Base-by-base conservation (phyloP, 2,797 vertebrate genomes). In the Cynopterus sphinx region DNA sequence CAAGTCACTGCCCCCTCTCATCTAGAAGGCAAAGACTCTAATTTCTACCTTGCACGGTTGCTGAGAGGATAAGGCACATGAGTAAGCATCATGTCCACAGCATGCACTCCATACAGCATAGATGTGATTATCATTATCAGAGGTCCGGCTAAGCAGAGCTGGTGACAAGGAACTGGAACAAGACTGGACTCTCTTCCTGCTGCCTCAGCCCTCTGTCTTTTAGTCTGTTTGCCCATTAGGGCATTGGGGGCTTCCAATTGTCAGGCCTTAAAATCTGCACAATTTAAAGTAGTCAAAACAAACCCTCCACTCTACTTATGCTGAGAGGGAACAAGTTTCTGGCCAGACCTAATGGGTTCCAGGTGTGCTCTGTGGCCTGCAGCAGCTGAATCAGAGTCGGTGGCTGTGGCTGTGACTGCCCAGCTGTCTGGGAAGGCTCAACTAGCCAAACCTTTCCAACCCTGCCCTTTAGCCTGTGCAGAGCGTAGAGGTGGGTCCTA, bases 241-340 rank as follows among this genome's bases (percentile, higher is more conserved):
- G 70, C 49, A 28, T 0, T 68, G 51, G 75, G 70, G 90, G 57
- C 95, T 98, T 98, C 98, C 98, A 98, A 98, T 97, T 98, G 98
- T 98, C 97, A 98, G 98, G 98, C 97, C 98, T 98, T 67, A 55
- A 98, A 98, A 98, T 97, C 98, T 98, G 98, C 96, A 98, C 98
- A 98, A 98, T 98, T 98, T 98, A 98, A 98, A 98, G 98, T 95
- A 98, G 98, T 98, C 98, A 98, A 98, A 98, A 98, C 98, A 98
- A 98, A 98, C 97, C 97, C 97, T 98, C 97, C 93, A 96, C 98
- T 98, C 98, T 98, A 97, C 98, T 98, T 98, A 98, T 98, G 98
- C 98, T 95, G 70, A 98, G 97, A 98, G 98, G 93, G 97, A 98
- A 97, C 97, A 97, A 98, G 98, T 98, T 96, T 90, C 97, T 97